These are phyloP conservation scores for Neria commutata DNA, from an alignment of 2,888 invertebrate genomes.

Conservation along the genomic window DNA sequence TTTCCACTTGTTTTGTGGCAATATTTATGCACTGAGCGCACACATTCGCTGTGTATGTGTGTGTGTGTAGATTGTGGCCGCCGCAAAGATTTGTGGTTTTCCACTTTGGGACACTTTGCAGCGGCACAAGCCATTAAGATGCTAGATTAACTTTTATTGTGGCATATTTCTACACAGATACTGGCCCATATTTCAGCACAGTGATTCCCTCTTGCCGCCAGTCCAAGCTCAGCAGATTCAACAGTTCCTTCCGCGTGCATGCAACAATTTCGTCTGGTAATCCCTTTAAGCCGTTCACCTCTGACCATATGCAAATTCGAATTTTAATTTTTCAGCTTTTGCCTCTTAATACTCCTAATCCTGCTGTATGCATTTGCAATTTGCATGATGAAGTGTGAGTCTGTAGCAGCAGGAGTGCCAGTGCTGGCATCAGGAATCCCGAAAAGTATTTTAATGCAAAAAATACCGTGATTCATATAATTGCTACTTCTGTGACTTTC, in stretches of 20 bases:
- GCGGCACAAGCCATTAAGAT: conserved; percentile 44
- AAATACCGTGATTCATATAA: no score
- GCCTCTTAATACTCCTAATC: background rate
- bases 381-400: background rate
- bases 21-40: background rate
- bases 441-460: no score
- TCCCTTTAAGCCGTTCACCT: background rate
- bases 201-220: background rate
- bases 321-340: background rate
- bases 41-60: conserved; percentile 1
- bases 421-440: no score
- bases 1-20: conserved; percentile 10
- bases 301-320: conserved; percentile 3
- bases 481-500: no score
- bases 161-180: background rate
- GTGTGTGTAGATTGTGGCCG: background rate
- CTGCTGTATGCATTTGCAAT: background rate
- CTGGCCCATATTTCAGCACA: background rate
- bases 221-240: background rate
- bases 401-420: background rate
- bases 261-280: no score
- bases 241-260: background rate
- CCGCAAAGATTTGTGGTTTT: background rate
- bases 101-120: conserved; percentile 5
- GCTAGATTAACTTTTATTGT: conserved; percentile 50